Base-by-base conservation (phyloP, 1,140 invertebrate genomes). In the Zelostemma sp. region DNA sequence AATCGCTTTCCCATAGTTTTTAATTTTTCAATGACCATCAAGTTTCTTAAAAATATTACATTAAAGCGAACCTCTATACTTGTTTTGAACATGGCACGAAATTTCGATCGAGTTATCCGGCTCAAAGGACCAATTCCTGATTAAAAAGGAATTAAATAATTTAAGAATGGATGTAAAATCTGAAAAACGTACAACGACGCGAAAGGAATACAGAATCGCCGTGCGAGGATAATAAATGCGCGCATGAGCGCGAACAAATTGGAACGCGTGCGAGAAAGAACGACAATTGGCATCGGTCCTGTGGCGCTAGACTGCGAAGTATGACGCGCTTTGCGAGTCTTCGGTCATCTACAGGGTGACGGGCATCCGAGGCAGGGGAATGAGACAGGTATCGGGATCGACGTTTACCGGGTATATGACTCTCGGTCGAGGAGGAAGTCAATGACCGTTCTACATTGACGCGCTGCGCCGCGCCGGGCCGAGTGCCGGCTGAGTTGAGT, bases 371-470 rank as follows among this genome's bases (percentile, higher is more conserved):
- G n/a, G 65, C 58, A 56, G 58, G 61, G 56, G 61, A 64, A 50
- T 60, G 55, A 12, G 46, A 59, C 21, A 54, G 28, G 41, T 15
- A 50, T 12, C 33, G 12, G 54, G 33, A 67, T 67, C 64, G 68
- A 55, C 55, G 58, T 46, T 68, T 58, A 62, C 70, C 61, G 61
- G 61, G 65, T 66, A 68, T 75, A 73, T 58, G 62, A 67, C 50
- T 55, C 69, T 55, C 69, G 67, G 64, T 68, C 72, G 73, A 73
- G 68, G 53, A 61, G 68, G 62, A 74, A 83, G 82, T 85, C 82
- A 85, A 83, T 80, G 84, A 85, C 84, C 83, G 84, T 85, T 85
- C 84, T 85, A 85, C 83, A 85, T 85, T 85, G 83, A 85, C 84
- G 83, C 82, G 81, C 75, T 84, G 79, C 76, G 77, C 77, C 76